A percentile compares a stretch with the other conserved stretches of the same genome.
Conservation (phyloP, 1,140 invertebrate species). For the Penaeus japonicus region DNA sequence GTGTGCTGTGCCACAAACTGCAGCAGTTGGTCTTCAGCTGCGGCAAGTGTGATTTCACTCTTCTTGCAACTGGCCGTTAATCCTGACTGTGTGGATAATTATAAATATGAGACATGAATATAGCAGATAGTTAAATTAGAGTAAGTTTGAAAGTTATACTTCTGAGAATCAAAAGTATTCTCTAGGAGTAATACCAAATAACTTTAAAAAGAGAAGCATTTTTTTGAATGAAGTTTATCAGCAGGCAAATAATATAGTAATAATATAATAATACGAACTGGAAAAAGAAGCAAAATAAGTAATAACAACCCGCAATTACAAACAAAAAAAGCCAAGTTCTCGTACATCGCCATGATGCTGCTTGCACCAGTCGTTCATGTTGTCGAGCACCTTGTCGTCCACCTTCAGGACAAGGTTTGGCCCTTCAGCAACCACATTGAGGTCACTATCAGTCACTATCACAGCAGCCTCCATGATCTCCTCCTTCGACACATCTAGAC, state of each 20-base stretch:
- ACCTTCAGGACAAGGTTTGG: slow-evolving; percentile 85
- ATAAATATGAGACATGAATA: too few species aligned
- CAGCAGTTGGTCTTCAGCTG: slow-evolving; percentile 77
- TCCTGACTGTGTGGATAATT: slow-evolving; percentile 71
- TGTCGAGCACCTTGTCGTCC: slow-evolving; percentile 74
- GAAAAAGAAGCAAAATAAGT: background rate
- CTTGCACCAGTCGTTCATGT: slow-evolving; percentile 85
- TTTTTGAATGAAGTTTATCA: too few species aligned
- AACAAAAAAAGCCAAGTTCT: background rate
- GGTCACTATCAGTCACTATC: slow-evolving; percentile 82
- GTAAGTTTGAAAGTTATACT: too few species aligned
- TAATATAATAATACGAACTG: background rate
- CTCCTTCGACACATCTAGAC: slow-evolving; percentile 78
- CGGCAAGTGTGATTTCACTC: slow-evolving; percentile 70
- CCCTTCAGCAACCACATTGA: slow-evolving; percentile 81
- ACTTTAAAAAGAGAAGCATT: too few species aligned
- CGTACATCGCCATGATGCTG: slow-evolving; percentile 72
- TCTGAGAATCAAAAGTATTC: too few species aligned
- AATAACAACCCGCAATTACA: background rate
- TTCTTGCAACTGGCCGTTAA: slow-evolving; percentile 75
- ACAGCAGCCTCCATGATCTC: slow-evolving; percentile 89
- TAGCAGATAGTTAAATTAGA: too few species aligned
- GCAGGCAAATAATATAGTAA: too few species aligned
- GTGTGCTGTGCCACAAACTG: slow-evolving; percentile 77
- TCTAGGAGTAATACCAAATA: too few species aligned